Evolutionary conservation across 2,888 invertebrate species (phyloP).

Genomic region (Agelastica alni): DNA sequence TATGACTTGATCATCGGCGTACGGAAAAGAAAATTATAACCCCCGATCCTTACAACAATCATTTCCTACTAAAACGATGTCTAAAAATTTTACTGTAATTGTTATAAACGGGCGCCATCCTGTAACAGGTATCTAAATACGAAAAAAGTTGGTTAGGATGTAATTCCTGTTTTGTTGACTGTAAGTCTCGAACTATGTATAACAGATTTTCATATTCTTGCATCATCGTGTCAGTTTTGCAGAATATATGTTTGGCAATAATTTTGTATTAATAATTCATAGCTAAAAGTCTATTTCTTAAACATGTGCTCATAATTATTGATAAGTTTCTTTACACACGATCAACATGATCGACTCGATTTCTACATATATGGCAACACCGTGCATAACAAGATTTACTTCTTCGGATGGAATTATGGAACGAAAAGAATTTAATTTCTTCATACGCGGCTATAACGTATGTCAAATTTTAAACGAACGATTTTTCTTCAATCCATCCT

Average conservation of each 20-base stretch:
- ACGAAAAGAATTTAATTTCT: conserved; percentile 18
- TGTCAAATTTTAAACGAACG: neutral
- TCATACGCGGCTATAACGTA: conserved; percentile 1
- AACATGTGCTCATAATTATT: conserved; percentile 20
- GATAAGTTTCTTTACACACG: conserved; percentile 21
- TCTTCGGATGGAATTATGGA: conserved; percentile 12
- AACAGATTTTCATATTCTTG: too few relatives aligned
- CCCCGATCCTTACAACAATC: too few relatives aligned
- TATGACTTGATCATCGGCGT: too few relatives aligned
- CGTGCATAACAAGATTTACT: conserved; percentile 15
- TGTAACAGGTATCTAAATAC: too few relatives aligned
- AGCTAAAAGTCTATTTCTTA: conserved; percentile 9
- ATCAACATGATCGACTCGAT: conserved; percentile 13
- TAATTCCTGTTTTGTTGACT: too few relatives aligned
- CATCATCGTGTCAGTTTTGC: neutral
- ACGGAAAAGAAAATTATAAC: too few relatives aligned
- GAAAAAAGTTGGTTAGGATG: too few relatives aligned
- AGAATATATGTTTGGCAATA: conserved; percentile 8
- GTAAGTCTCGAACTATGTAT: too few relatives aligned
- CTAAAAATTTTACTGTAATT: too few relatives aligned
- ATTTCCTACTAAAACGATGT: too few relatives aligned
- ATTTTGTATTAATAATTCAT: conserved; percentile 21
- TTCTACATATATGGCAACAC: conserved; percentile 20
- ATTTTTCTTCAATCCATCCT: neutral
- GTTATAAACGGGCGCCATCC: too few relatives aligned